Base-by-base conservation (phyloP, 2,888 invertebrate species). In the Drosophila atroscutellata region DNA sequence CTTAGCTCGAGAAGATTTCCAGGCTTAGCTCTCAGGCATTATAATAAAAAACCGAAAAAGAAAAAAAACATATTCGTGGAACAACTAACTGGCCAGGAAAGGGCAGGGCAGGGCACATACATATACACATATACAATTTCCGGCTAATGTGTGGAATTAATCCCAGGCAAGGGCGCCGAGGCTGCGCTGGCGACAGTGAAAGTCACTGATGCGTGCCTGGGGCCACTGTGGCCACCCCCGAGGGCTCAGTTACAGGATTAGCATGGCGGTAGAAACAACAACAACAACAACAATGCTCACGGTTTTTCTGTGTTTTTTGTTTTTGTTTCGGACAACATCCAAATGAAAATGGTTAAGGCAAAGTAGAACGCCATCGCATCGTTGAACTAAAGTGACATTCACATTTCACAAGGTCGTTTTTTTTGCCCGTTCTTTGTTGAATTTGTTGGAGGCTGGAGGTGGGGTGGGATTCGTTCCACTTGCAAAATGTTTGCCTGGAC, bases 71-170 rank as follows among this genome's bases (percentile, higher is more conserved):
- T 66, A 66, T 78, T 78, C 74, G 57, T 62, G 52, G 47, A 75
- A 72, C 36, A 42, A 56, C 49, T 62, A 61, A 63, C 65, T 50
- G 57, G 28, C 45, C 55, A 51, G 45, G 45, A 30, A 30, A 28
- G n/a, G 24, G 34, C 26, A 32, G 45, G 13, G 13, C 37, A 36
- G 15, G 15, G 20, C 45, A 54, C 18, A 52, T n/a, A 30, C 30
- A 52, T 50, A 47, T 45, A 36, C 51, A 55, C 62, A 67, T 73
- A 66, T 67, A 77, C 45, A 70, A 75, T 77, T 83, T 73, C 69
- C 68, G 68, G 69, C 81, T 86, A 89, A 89, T 88, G 86, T 75
- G 80, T 80, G 81, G 77, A 71, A 75, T 79, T 88, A 90, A 90
- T 88, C 89, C 85, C 74, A 50, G 52, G 62, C 66, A 62, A 64